Base-by-base conservation (phyloP, 1,140 invertebrate species). In the Cherax quadricarinatus region DNA sequence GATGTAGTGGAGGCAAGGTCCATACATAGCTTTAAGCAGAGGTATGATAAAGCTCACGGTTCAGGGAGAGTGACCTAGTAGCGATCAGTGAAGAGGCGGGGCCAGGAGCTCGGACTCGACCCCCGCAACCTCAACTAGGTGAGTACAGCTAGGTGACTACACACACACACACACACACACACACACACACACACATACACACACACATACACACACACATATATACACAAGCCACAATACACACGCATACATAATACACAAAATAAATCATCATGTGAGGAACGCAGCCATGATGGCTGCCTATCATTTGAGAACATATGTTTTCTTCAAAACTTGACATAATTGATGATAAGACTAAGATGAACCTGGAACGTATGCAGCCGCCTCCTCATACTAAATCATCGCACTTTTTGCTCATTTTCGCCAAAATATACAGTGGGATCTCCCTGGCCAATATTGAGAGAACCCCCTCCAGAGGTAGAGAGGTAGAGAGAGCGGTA, bases 291-390 rank as follows among this genome's bases (percentile, higher is more conserved):
- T 88, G 86, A 88, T 12, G 86, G 78, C 78, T 81, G 86, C 86
- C 86, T 88, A 88, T 88, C 86, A 88, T 88, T 88, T 88, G 86
- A 88, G 86, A 88, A 80, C 86, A 88, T 88, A 88, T 81, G 86
- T 88, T 81, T 88, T 81, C 86, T 88, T 88, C 86, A 88, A 80
- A 88, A 88, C 86, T 88, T 88, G 75, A 88, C 86, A 81, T 88
- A 88, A 88, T 88, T 88, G 86, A 88, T 88, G 86, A 88, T 88
- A 88, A 88, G 86, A 88, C 75, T 88, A 88, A 88, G 81, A 81
- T 88, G 86, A 88, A 80, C 75, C 86, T 88, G 86, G 79, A 88
- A 88, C 81, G 86, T 88, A 88, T 88, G 86, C 86, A 88, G 57
- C 86, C 75, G 80, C 78, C 86, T 88, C 86, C 86, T 88, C 86